Evolutionary conservation across 2,797 vertebrate species (phyloP).

Genomic region (Hippoglossus hippoglossus): DNA sequence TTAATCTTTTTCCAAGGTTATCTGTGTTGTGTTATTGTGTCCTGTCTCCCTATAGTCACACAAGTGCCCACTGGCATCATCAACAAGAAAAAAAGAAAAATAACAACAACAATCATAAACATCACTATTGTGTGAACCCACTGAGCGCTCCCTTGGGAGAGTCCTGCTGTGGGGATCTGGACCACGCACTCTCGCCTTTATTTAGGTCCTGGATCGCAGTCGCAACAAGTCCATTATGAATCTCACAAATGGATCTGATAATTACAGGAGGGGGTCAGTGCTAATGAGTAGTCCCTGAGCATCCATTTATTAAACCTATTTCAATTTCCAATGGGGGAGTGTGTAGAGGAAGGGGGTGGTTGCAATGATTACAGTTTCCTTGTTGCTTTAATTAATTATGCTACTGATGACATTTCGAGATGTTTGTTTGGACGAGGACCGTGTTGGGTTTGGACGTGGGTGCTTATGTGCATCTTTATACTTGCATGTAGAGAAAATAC

Average conservation of each 20-base stretch:
- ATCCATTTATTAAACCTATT: constrained; percentile 86
- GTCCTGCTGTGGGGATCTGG: constrained; percentile 66
- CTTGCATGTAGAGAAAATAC: constrained; percentile 4
- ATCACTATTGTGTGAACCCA: constrained; percentile 44
- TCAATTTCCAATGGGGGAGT: constrained; percentile 76
- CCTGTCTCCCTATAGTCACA: constrained; percentile 19
- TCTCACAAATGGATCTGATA: constrained; percentile 88
- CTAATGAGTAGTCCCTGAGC: constrained; percentile 81
- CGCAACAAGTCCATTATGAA: constrained; percentile 84
- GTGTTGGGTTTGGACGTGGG: constrained; percentile 28
- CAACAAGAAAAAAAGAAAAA: constrained; percentile 38
- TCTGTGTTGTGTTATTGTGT: constrained; percentile 24
- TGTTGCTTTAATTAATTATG: constrained; percentile 84
- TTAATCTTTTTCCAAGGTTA: constrained; percentile 3
- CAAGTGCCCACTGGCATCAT: constrained; percentile 39
- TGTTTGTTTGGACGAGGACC: constrained; percentile 53
- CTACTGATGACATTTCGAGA: constrained; percentile 78
- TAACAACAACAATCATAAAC: constrained; percentile 41
- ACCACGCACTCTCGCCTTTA: constrained; percentile 77
- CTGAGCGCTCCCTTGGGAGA: constrained; percentile 67
- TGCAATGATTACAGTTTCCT: constrained; percentile 78
- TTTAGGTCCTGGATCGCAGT: constrained; percentile 80
- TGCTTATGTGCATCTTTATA: constrained; percentile 18
- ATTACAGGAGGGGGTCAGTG: constrained; percentile 84
- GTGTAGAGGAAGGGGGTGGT: constrained; percentile 16